Conservation (phyloP, 1,140 invertebrate species). For the Adelges cooleyi region DNA sequence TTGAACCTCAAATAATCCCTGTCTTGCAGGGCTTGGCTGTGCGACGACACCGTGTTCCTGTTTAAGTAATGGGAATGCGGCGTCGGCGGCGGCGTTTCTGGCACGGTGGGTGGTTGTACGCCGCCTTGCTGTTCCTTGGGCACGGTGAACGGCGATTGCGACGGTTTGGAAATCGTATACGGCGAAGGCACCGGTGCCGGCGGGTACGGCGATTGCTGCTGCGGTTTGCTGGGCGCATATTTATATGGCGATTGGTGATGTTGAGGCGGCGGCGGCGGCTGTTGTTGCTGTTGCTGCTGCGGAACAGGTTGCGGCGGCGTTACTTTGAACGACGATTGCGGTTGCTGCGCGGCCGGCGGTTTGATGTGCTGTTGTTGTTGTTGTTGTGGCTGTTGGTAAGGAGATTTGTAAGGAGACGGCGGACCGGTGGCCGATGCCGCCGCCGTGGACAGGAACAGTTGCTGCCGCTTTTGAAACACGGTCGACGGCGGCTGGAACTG, state of each 20-base stretch:
- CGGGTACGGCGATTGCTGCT: neutral
- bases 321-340: neutral
- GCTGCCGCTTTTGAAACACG: neutral
- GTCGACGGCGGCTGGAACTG: neutral
- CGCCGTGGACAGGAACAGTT: neutral
- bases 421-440: neutral
- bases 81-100: neutral
- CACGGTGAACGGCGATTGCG: neutral
- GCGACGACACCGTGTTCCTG: neutral
- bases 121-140: neutral
- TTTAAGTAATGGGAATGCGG: neutral
- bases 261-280: neutral
- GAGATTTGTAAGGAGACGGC: conserved; percentile 10
- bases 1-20: conserved; percentile 19
- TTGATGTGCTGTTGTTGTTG: neutral
- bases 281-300: neutral
- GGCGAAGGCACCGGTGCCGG: neutral
- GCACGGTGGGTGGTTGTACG: neutral
- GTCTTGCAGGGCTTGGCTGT: neutral
- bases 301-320: too few species aligned
- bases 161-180: neutral
- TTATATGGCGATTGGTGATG: neutral
- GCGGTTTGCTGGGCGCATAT: neutral
- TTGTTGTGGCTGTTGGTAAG: neutral
- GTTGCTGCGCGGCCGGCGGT: neutral